Conservation (phyloP, 2,888 invertebrate genomes). For the Uloborus plumipes region DNA sequence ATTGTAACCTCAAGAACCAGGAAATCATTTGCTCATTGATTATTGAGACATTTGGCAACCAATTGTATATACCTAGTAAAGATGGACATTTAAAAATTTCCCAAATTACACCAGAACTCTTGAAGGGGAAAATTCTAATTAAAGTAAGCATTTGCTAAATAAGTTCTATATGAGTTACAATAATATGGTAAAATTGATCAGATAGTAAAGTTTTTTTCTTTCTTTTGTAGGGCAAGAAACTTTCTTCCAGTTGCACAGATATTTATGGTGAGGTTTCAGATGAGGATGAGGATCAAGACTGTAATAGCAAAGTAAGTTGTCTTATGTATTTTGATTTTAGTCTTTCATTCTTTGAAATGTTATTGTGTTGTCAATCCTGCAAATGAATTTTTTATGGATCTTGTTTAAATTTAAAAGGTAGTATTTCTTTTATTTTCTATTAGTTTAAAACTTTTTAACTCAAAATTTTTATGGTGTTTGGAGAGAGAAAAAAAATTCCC, state of each 20-base stretch:
- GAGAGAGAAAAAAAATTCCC: no score
- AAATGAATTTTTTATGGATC: no score
- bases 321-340: no score
- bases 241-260: slow-evolving; percentile 69
- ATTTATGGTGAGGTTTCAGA: slow-evolving; percentile 74
- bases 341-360: no score
- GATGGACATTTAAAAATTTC: slow-evolving; percentile 51
- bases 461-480: no score
- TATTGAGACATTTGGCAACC: slow-evolving; percentile 70
- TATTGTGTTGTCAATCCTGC: no score
- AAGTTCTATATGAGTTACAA: background rate
- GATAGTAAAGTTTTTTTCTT: background rate
- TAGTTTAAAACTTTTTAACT: no score
- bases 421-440: no score
- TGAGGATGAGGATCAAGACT: slow-evolving; percentile 74
- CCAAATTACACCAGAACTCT: slow-evolving; percentile 71
- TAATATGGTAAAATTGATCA: background rate
- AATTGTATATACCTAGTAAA: slow-evolving; percentile 67
- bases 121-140: slow-evolving; percentile 71
- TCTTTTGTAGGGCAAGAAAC: slow-evolving; percentile 72
- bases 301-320: slow-evolving; percentile 22
- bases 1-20: slow-evolving; percentile 73
- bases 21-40: slow-evolving; percentile 71
- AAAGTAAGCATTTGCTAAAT: slow-evolving; percentile 67
- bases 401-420: no score